Evolutionary conservation across 2,797 vertebrate species (phyloP).

Genomic region (Schizothorax lantsangensis): DNA sequence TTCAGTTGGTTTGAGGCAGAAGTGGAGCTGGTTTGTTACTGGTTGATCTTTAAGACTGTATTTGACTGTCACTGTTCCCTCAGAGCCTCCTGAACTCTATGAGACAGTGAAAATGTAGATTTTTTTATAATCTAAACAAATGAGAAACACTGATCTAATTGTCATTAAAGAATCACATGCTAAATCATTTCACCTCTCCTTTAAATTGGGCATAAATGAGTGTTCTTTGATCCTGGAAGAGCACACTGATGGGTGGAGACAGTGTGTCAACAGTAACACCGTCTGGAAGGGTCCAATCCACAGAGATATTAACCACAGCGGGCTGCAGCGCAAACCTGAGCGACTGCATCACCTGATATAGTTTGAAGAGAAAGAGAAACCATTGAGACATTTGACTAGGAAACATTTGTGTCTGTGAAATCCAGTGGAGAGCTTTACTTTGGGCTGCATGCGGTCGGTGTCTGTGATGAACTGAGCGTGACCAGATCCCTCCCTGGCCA

Average conservation of each 20-base stretch:
- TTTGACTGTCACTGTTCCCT: conserved; percentile 71
- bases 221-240: conserved; percentile 77
- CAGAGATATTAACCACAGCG: conserved; percentile 68
- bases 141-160: too few species aligned
- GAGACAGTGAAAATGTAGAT: conserved; percentile 9
- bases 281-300: conserved; percentile 75
- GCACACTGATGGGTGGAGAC: conserved; percentile 73
- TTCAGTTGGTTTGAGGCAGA: conserved; percentile 71
- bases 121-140: background rate
- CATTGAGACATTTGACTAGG: background rate
- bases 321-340: conserved; percentile 81
- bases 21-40: conserved; percentile 72
- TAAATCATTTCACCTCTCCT: conserved; percentile 67
- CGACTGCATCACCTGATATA: conserved; percentile 79
- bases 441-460: conserved; percentile 82
- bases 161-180: background rate
- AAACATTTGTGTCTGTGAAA: background rate
- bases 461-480: conserved; percentile 84
- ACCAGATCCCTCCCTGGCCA: conserved; percentile 80
- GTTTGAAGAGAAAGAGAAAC: conserved; percentile 13
- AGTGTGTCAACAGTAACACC: conserved; percentile 71
- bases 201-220: conserved; percentile 76
- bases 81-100: conserved; percentile 65
- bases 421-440: conserved; percentile 71
- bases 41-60: conserved; percentile 76